Base-by-base conservation (phyloP, 1,140 invertebrate genomes). In the Ridgeia piscesae region DNA sequence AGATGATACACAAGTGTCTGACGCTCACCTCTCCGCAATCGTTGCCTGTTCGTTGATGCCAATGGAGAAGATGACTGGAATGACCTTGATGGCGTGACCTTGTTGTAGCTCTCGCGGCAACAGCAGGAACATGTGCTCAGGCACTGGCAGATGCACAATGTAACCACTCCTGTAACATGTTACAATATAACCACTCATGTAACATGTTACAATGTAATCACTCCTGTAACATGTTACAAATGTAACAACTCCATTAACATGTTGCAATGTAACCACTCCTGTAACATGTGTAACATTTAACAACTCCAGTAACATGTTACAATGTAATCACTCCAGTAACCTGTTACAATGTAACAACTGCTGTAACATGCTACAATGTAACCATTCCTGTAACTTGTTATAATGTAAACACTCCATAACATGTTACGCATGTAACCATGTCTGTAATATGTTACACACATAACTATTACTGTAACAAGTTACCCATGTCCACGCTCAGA, bases 41-140 rank as follows among this genome's bases (percentile, higher is more conserved):
- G 98, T 98, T 17, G 98, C 98, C 96, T 98, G 97, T 95, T 99
- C 98, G 95, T 99, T 99, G 90, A 99, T 98, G 34, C 98, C 99
- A 89, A 99, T 97, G 95, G 99, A 99, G 94, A 99, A 99, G 94
- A 99, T 98, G 0, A 99, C 98, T 0, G 98, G 98, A 0, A 98
- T 98, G 33, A 99, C 97, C 92, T 97, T 97, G 94, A 99, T 96
- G 21, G 93, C 93, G 33, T 94, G 92, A 33, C 95, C 95, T 91
- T 92, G 89, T 93, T 95, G 94, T 17, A 96, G 34, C n/a, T 94
- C 94, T 9, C 88, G 35, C n/a, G 95, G 95, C 33, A 96, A 93
- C 77, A 89, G 33, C 11, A 91, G 91, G 58, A 93, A 94, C 88
- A 92, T 58, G 27, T 48, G 42, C 33, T 58, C 77, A 11, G 93